Evolutionary conservation across 2,797 vertebrate species (phyloP).

Genomic region (Potorous gilbertii): DNA sequence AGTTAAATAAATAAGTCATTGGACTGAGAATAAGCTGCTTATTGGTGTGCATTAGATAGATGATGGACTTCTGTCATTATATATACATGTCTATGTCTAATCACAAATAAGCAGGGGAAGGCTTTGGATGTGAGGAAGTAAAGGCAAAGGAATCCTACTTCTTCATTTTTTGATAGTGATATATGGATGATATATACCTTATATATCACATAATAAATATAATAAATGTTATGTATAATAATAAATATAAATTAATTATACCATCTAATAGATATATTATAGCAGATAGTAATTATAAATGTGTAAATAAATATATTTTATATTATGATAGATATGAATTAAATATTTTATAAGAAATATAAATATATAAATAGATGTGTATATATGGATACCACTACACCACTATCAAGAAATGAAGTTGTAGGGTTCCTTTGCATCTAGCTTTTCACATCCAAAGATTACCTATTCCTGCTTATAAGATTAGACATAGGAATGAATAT

Average conservation of each 20-base stretch:
- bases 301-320: neutral
- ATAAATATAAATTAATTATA: neutral
- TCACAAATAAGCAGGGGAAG: neutral
- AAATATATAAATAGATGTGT: neutral
- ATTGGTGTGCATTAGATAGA: conserved; percentile 29
- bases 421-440: conserved; percentile 32
- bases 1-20: neutral
- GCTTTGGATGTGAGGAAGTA: conserved; percentile 9
- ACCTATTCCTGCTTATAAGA: neutral
- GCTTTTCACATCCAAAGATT: conserved; percentile 16
- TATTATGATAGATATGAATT: neutral
- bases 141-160: conserved; percentile 39
- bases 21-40: neutral
- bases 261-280: no score
- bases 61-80: conserved; percentile 6
- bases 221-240: neutral
- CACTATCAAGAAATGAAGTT: conserved; percentile 15
- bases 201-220: neutral
- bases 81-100: neutral
- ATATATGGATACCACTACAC: neutral
- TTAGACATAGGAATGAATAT: conserved; percentile 7
- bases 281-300: no score
- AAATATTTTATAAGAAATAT: neutral
- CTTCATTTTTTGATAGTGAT: conserved; percentile 13
- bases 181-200: neutral